These are phyloP conservation scores for Clarias platycephalus DNA, from an alignment of 2,797 vertebrate genomes.

Conservation along the genomic window DNA sequence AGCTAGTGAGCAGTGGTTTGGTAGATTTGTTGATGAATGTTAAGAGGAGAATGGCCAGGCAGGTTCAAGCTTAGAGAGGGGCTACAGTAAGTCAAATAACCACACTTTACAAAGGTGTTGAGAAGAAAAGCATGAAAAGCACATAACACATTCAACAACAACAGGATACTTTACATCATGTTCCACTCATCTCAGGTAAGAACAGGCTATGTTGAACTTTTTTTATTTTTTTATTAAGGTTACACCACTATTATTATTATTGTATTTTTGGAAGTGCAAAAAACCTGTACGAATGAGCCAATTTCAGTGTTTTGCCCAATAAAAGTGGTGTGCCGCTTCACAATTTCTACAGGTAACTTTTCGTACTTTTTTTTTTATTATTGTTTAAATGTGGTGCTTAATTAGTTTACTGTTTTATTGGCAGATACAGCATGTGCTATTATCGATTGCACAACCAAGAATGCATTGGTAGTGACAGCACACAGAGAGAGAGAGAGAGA, in stretches of 20 bases:
- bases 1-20: too few relatives aligned
- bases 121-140: background rate
- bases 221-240: too few relatives aligned
- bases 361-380: background rate
- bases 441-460: conserved; percentile 57
- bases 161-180: background rate
- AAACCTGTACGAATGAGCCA: too few relatives aligned
- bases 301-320: too few relatives aligned
- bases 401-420: conserved; percentile 33
- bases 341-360: too few relatives aligned
- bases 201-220: too few relatives aligned
- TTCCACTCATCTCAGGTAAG: too few relatives aligned
- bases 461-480: conserved; percentile 32
- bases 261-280: too few relatives aligned
- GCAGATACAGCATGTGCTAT: conserved; percentile 38
- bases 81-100: background rate
- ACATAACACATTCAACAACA: background rate
- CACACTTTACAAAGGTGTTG: background rate
- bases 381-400: conserved; percentile 7
- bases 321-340: too few relatives aligned
- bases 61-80: background rate
- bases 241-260: too few relatives aligned
- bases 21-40: background rate
- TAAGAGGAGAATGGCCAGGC: background rate
- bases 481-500: conserved; percentile 41